A percentile compares a stretch with the other conserved stretches of the same genome.
Conservation (phyloP, 2,888 invertebrate genomes). For the Diploptera punctata region DNA sequence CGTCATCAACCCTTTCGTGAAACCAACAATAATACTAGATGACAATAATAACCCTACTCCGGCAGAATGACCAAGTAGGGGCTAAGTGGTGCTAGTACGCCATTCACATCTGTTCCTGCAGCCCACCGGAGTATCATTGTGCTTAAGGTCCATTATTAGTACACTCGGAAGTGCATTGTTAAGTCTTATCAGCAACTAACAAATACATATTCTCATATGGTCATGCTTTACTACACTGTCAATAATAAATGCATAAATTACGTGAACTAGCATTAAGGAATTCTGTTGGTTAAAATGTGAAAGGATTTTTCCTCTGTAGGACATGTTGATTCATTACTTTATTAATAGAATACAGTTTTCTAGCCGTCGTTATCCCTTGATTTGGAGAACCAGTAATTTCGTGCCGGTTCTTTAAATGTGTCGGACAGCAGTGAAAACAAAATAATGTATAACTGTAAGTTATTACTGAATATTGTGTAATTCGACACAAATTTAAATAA, state of each 20-base stretch:
- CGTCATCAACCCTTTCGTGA: constrained; percentile 1
- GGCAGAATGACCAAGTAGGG: constrained; percentile 21
- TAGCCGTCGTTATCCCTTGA: too few relatives aligned
- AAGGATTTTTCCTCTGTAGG: too few relatives aligned
- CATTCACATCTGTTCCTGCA: constrained; percentile 21
- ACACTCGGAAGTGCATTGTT: constrained; percentile 26
- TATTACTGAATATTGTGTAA: too few relatives aligned
- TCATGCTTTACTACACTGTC: background rate
- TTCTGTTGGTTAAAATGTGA: too few relatives aligned
- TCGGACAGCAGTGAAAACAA: too few relatives aligned
- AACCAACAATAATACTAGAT: background rate
- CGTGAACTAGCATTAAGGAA: too few relatives aligned
- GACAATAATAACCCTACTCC: constrained; percentile 20
- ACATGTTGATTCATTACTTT: too few relatives aligned
- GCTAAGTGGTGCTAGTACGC: constrained; percentile 4
- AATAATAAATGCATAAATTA: background rate
- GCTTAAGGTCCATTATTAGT: constrained; percentile 23
- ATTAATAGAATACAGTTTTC: too few relatives aligned
- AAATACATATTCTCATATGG: background rate
- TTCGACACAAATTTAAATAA: too few relatives aligned
- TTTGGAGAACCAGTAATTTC: too few relatives aligned
- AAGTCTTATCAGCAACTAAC: constrained; percentile 17
- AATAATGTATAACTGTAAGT: too few relatives aligned
- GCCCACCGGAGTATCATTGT: background rate
- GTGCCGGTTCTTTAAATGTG: too few relatives aligned